These are phyloP conservation scores for Pseudochirops cupreus DNA, from an alignment of 2,797 vertebrate genomes.

Conservation along the genomic window DNA sequence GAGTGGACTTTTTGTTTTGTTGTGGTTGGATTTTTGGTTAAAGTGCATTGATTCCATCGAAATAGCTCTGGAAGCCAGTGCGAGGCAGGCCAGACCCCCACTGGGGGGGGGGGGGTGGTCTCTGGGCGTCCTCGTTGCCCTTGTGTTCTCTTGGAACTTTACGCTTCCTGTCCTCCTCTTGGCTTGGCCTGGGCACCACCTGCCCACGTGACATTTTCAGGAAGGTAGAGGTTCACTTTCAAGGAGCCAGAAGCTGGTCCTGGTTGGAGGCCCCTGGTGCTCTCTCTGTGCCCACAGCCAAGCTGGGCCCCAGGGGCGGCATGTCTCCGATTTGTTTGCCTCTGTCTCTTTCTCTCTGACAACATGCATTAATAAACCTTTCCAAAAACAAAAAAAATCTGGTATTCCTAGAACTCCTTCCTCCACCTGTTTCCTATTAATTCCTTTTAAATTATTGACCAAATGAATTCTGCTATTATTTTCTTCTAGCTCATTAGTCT, in stretches of 20 bases:
- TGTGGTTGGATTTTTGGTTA: conserved; percentile 76
- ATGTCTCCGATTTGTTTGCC: conserved; percentile 85
- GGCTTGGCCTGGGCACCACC: conserved; percentile 80
- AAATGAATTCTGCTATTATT: not conserved
- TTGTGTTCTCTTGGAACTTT: not conserved
- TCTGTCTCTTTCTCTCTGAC: conserved; percentile 83
- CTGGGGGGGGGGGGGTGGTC: conserved; percentile 62
- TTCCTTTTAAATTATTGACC: not conserved
- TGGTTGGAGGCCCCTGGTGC: not conserved
- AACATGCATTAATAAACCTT: conserved; percentile 90
- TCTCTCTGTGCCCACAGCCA: not conserved
- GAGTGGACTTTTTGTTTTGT: conserved; percentile 50
- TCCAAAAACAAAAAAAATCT: conserved; percentile 62
- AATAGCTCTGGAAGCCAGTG: conserved; percentile 85
- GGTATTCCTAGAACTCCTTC: not conserved
- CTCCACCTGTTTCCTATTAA: not conserved
- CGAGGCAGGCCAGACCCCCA: conserved; percentile 75
- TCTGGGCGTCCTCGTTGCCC: conserved; percentile 72
- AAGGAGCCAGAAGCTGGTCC: conserved; percentile 50
- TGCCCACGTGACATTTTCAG: conserved; percentile 79
- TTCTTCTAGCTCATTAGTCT: not conserved
- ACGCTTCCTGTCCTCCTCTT: conserved; percentile 50
- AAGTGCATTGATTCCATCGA: conserved; percentile 65
- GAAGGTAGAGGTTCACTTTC: conserved; percentile 74
- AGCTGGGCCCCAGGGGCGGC: conserved; percentile 68